phyloP scores from a whole-genome alignment of 2,888 invertebrate species.

The Dinocampus coccinellae region DNA sequence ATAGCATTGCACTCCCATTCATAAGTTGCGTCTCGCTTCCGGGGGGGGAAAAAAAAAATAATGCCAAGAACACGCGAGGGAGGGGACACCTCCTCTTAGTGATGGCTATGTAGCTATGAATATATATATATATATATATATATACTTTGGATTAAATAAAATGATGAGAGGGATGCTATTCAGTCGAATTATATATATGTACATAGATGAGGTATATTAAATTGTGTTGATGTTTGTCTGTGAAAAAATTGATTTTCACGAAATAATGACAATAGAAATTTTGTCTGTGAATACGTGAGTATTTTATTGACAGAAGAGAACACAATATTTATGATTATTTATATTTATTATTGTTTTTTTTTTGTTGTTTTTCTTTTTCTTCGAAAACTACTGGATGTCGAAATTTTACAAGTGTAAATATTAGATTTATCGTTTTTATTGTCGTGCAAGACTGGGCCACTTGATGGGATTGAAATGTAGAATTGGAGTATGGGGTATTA shows the following conservation, averaged over 20 bases:
- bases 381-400: too few species aligned
- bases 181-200: not conserved
- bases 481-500: too few species aligned
- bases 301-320: too few species aligned
- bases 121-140: not conserved
- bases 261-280: too few species aligned
- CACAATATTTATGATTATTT: too few species aligned
- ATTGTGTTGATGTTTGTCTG: not conserved
- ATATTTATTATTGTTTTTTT: too few species aligned
- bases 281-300: too few species aligned
- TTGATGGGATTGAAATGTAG: too few species aligned
- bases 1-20: conserved; percentile 61
- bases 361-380: too few species aligned
- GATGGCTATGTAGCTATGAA: not conserved
- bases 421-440: too few species aligned
- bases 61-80: conserved; percentile 35
- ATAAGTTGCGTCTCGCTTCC: conserved; percentile 55
- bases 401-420: too few species aligned
- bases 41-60: conserved; percentile 38
- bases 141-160: conserved; percentile 10
- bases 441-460: too few species aligned
- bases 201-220: not conserved
- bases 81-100: conserved; percentile 26
- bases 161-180: not conserved
- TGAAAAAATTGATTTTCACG: not conserved